Evolutionary conservation across 2,113 vertebrate species (phyloP).

Genomic region (Nerophis ophidion): DNA sequence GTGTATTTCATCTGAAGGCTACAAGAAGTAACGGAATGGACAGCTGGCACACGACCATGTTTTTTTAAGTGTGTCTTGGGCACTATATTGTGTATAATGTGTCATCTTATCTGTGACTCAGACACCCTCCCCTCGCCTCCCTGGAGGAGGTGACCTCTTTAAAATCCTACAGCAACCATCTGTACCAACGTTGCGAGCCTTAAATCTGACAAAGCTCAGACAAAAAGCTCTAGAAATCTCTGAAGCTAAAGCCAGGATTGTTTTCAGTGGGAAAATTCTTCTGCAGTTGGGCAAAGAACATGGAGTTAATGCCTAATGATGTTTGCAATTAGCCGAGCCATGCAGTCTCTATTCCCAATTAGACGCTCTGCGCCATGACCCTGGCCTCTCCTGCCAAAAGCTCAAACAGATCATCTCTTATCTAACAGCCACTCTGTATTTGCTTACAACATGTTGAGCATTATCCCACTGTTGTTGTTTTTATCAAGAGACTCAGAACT

Average conservation of each 20-base stretch:
- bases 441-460: constrained; percentile 19
- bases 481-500: constrained; percentile 3
- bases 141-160: constrained; percentile 62
- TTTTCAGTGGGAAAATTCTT: constrained; percentile 29
- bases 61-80: constrained; percentile 32
- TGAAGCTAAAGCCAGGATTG: constrained; percentile 17
- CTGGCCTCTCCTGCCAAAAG: constrained; percentile 41
- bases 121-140: constrained; percentile 34
- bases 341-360: constrained; percentile 42
- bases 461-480: constrained; percentile 5
- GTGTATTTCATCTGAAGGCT: constrained; percentile 9
- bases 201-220: constrained; percentile 23
- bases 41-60: constrained; percentile 27
- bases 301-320: constrained; percentile 41
- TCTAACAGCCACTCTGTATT: constrained; percentile 35
- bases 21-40: constrained; percentile 18
- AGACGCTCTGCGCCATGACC: constrained; percentile 40
- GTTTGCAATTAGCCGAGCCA: constrained; percentile 49
- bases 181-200: constrained; percentile 20
- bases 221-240: constrained; percentile 40
- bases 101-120: constrained; percentile 60
- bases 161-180: constrained; percentile 49
- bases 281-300: constrained; percentile 27
- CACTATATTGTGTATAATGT: constrained; percentile 30
- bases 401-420: constrained; percentile 42